Conservation (phyloP, 2,797 vertebrate genomes). For the Coranthus polyacanthus region DNA sequence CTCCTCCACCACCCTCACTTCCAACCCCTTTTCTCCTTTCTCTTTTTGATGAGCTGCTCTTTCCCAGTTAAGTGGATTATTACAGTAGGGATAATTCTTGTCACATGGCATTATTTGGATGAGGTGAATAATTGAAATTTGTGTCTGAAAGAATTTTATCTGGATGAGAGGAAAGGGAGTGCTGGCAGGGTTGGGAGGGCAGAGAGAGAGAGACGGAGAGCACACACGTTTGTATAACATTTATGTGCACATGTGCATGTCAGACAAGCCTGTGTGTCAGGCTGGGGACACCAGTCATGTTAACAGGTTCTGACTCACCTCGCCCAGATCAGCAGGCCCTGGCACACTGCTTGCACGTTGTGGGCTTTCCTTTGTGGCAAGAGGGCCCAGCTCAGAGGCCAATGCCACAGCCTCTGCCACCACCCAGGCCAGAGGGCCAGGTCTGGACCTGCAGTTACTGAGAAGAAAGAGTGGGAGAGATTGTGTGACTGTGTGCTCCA, state of each 20-base stretch:
- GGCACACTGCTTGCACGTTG: slow-evolving; percentile 57
- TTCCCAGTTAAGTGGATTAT: slow-evolving; percentile 92
- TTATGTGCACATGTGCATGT: slow-evolving; percentile 76
- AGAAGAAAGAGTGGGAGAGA: slow-evolving; percentile 18
- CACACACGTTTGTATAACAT: slow-evolving; percentile 70
- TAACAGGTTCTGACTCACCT: slow-evolving; percentile 90
- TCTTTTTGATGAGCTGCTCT: slow-evolving; percentile 89
- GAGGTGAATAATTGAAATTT: slow-evolving; percentile 93
- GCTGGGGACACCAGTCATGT: slow-evolving; percentile 84
- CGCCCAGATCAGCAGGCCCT: slow-evolving; percentile 78
- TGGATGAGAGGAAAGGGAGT: slow-evolving; percentile 88
- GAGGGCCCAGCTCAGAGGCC: slow-evolving; percentile 66
- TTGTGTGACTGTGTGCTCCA: slow-evolving; percentile 35
- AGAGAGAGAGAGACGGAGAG: slow-evolving; percentile 36
- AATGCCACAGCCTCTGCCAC: slow-evolving; percentile 53
- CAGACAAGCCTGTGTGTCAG: slow-evolving; percentile 75
- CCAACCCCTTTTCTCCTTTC: slow-evolving; percentile 80
- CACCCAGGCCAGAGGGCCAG: slow-evolving; percentile 57
- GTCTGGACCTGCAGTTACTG: slow-evolving; percentile 65
- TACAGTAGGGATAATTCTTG: slow-evolving; percentile 91
- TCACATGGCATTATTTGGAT: slow-evolving; percentile 92
- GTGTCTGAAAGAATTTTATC: slow-evolving; percentile 92
- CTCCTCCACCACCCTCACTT: slow-evolving; percentile 69
- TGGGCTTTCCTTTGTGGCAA: slow-evolving; percentile 69
- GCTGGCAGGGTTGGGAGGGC: slow-evolving; percentile 82